Evolutionary conservation across 1,140 invertebrate species (phyloP), one percentile per base, ranked within the genome.

Genomic region (Lasioglossum albipes): DNA sequence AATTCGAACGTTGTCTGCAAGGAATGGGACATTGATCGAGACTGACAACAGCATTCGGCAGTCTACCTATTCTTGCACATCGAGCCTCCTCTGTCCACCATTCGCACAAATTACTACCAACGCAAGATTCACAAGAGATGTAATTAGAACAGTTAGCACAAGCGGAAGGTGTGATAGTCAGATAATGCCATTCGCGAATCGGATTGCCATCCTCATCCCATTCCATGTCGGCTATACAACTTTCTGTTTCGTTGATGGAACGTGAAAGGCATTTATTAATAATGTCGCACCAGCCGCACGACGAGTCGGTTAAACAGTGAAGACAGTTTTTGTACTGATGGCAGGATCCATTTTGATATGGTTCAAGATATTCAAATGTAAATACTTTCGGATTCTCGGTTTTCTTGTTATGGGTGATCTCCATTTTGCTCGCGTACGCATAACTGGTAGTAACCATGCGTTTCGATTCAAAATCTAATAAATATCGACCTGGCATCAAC

Each of bases 231-330:
- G 86, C 84, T 12, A 90, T 84, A 85, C 96, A 97, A 18, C 92
- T 94, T 57, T 92, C 91, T 2, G 92, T 95, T 91, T 97, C 96
- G 83, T 96, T 95, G 0, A 94, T 89, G 4, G 93, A 91, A 22
- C 96, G 94, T 7, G 94, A 91, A 31, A 96, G 93, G 89, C 96
- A 97, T 41, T 94, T 93, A 45, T 94, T 93, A 0, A 94, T 96
- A 10, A 96, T 88, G 27, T 97, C 95, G 90, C 97, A 98, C 98
- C 98, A 99, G 0, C 97, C 97, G 90, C 98, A 99, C 13, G 95
- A 94, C 0, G 96, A 96, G 92, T 99, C 98, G 0, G 96, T 96
- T 31, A 99, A 92, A 90, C 98, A 99, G 67, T 97, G 95, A 9
- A 98, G 91, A 89, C 98, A 99, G 89, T 97, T 99, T 67, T 93